Evolutionary conservation across 1,140 invertebrate species (phyloP).

Genomic region (Cotesia vestalis): DNA sequence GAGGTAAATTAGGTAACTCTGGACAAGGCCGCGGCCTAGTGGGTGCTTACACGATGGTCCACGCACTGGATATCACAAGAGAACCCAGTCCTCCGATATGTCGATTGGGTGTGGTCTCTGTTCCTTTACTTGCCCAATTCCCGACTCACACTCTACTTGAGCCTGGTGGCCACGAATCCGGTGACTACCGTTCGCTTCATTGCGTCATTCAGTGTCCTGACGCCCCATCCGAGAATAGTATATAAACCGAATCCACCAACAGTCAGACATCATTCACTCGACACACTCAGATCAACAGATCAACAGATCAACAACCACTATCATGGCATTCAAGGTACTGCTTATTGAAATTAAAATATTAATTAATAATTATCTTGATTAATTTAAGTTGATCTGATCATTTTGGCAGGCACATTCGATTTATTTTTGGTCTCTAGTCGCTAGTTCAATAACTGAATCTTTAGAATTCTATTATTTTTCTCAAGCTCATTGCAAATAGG

Average conservation of each 20-base stretch:
- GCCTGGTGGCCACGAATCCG: background rate
- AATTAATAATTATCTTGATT: background rate
- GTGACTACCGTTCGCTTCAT: conserved; percentile 12
- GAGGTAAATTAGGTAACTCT: conserved; percentile 19
- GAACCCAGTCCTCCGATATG: conserved; percentile 18
- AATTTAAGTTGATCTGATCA: too few species aligned
- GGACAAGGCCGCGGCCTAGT: conserved; percentile 31
- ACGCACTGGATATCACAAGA: conserved; percentile 1
- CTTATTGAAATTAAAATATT: background rate
- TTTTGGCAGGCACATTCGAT: too few species aligned
- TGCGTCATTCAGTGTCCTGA: conserved; percentile 19
- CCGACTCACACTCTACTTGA: background rate
- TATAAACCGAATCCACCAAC: conserved; percentile 20
- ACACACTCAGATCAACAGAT: conserved; percentile 27
- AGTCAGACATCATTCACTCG: conserved; percentile 32
- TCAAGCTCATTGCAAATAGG: too few species aligned
- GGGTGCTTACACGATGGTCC: conserved; percentile 19
- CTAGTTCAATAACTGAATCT: too few species aligned
- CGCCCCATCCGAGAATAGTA: conserved; percentile 4
- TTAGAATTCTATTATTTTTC: too few species aligned
- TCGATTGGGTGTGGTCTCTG: conserved; percentile 35
- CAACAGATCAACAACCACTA: conserved; percentile 8
- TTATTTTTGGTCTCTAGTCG: too few species aligned
- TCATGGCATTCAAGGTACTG: conserved; percentile 35
- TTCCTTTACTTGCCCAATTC: conserved; percentile 35